Evolutionary conservation across 2,888 invertebrate genomes (phyloP), one percentile per base, ranked within the genome.

Genomic region (Invenusta paracnida): DNA sequence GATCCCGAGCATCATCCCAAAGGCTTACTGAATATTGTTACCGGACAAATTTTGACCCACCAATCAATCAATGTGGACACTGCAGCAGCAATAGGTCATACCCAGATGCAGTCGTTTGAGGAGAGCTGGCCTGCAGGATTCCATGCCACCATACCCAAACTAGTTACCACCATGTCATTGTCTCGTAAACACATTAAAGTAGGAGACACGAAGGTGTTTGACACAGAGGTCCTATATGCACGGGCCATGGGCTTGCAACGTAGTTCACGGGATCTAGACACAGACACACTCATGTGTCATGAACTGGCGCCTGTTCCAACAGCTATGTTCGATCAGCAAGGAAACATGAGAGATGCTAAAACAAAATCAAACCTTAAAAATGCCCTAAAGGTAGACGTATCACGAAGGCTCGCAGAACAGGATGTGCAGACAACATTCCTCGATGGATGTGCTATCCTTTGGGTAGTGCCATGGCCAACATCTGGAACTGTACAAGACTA

Each of bases 381-480:
- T 30, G 23, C 73, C 27, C 29, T 85, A 23, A 31, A 86, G 79
- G 66, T 86, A 2, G 85, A 86, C 29, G 66, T 25, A 67, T 48
- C 85, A 67, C 29, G 81, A 17, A 86, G 85, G 67, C 5, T 13
- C 23, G 73, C 17, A 23, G 73, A 48, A 1, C 48, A 11, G 17
- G 48, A 83, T 27, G 25, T 85, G 0, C 73, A 87, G 67, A 73
- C 48, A 0, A 48, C 79, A n/a, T 27, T 87, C 31, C 30, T 86
- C n/a, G 87, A 88, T 81, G 88, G 86, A 2, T 87, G 87, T 86
- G 88, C 88, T 11, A 79, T 87, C 25, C 79, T 86, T 0, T 88
- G 87, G 86, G 17, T n/a, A n/a, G 82, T 87, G 29, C 87, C 83
- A 66, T 88, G 88, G 87, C 85, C 86, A 30, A 27, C 82, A n/a